phyloP scores from a whole-genome alignment of 2,888 invertebrate genomes.

The Stratiomys singularior region DNA sequence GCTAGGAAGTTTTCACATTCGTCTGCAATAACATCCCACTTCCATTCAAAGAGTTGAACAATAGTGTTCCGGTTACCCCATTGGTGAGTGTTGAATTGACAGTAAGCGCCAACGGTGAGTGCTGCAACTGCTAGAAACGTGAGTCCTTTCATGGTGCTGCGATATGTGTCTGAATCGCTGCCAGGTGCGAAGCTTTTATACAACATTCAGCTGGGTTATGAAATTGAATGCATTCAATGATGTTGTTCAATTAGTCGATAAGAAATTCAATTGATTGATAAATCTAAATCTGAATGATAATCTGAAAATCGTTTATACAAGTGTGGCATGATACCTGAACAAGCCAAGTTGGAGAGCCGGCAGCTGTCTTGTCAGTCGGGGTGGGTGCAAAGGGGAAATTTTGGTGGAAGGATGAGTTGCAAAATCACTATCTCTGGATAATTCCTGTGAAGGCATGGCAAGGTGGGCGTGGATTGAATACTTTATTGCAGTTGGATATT shows the following conservation, averaged over 20 bases:
- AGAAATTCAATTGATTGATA: neutral
- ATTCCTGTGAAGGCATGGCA: too few species aligned
- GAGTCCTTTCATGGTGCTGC: slow-evolving; percentile 2
- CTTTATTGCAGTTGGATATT: too few species aligned
- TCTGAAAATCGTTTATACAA: too few species aligned
- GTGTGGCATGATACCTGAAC: too few species aligned
- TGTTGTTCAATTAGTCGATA: neutral
- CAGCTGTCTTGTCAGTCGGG: too few species aligned
- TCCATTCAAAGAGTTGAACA: slow-evolving; percentile 86
- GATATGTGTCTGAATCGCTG: neutral
- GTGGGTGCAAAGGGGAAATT: too few species aligned
- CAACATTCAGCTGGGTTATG: neutral
- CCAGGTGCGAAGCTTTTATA: neutral
- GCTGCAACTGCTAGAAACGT: neutral
- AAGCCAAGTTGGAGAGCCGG: too few species aligned
- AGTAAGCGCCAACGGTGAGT: slow-evolving; percentile 51
- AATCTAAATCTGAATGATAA: too few species aligned
- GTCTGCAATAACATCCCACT: slow-evolving; percentile 80
- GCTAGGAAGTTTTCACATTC: slow-evolving; percentile 84
- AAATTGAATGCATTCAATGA: too few species aligned
- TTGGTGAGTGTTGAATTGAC: slow-evolving; percentile 71
- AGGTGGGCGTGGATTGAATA: too few species aligned
- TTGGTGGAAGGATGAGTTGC: too few species aligned
- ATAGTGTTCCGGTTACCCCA: slow-evolving; percentile 71
- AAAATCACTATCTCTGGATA: too few species aligned